A percentile compares a stretch with the other conserved stretches of the same genome.
Conservation (phyloP, 2,113 vertebrate species). For the Pholis gunnellus region DNA sequence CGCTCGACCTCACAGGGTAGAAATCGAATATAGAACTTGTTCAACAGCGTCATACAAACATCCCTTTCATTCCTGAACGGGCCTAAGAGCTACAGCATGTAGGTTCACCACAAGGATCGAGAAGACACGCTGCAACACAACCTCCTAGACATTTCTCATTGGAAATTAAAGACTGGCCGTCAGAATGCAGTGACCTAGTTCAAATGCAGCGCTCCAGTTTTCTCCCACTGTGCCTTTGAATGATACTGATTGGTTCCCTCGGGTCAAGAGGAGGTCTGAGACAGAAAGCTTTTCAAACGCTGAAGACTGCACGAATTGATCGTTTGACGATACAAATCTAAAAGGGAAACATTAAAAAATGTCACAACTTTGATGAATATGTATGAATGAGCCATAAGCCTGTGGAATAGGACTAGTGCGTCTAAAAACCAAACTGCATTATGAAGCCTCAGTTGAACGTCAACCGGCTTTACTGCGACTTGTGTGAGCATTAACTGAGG, state of each 20-base stretch:
- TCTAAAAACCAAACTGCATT: not conserved
- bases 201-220: slow-evolving; percentile 62
- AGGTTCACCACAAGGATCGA: slow-evolving; percentile 24
- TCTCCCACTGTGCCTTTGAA: slow-evolving; percentile 54
- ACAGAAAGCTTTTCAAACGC: slow-evolving; percentile 10
- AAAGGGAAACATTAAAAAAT: not conserved
- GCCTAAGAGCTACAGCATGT: slow-evolving; percentile 2
- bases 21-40: slow-evolving; percentile 34
- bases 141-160: slow-evolving; percentile 41
- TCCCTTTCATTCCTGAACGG: slow-evolving; percentile 43
- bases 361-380: not conserved
- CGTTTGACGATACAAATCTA: not conserved
- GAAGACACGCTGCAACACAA: slow-evolving; percentile 1
- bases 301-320: slow-evolving; percentile 1
- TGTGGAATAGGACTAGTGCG: not conserved
- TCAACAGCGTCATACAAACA: slow-evolving; percentile 26
- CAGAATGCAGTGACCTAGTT: slow-evolving; percentile 64
- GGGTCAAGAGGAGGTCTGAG: slow-evolving; percentile 44
- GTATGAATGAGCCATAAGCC: not conserved
- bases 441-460: not conserved
- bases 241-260: slow-evolving; percentile 51
- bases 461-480: not conserved
- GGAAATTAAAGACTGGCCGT: slow-evolving; percentile 47
- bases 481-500: slow-evolving; percentile 20
- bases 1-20: not conserved